A percentile compares a stretch with the other conserved stretches of the same genome.
phyloP scores from a whole-genome alignment of 2,888 invertebrate species.

The Timandra comae region DNA sequence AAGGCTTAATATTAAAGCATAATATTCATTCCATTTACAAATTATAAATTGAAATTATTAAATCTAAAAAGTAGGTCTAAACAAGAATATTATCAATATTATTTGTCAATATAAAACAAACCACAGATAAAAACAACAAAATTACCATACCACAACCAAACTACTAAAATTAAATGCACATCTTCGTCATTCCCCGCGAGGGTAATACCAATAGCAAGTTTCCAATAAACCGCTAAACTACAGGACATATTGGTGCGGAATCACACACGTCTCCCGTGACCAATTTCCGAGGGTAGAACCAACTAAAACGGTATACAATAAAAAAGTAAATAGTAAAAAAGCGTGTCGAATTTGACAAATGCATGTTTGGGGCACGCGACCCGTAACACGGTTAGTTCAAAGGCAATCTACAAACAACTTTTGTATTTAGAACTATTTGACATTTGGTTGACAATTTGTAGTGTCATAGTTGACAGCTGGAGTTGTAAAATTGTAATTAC shows the following conservation, averaged over 20 bases:
- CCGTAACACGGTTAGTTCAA: slow-evolving; percentile 36
- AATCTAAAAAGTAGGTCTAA: too few species aligned
- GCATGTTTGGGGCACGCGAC: slow-evolving; percentile 71
- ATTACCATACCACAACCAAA: slow-evolving; percentile 2
- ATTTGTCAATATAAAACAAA: too few species aligned
- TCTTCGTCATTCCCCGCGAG: slow-evolving; percentile 32
- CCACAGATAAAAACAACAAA: too few species aligned
- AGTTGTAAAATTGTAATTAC: not conserved
- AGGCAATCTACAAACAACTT: slow-evolving; percentile 21
- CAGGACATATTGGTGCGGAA: slow-evolving; percentile 62
- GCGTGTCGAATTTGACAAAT: slow-evolving; percentile 71
- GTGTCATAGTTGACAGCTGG: slow-evolving; percentile 2
- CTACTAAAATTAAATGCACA: slow-evolving; percentile 7
- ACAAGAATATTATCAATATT: too few species aligned
- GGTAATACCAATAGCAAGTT: slow-evolving; percentile 30
- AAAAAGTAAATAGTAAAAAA: slow-evolving; percentile 65
- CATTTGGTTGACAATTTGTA: slow-evolving; percentile 10
- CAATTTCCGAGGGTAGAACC: slow-evolving; percentile 57
- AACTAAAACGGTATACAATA: slow-evolving; percentile 38
- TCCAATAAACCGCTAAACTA: slow-evolving; percentile 59
- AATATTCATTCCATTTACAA: too few species aligned
- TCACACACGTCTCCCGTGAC: slow-evolving; percentile 61
- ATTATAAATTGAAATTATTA: too few species aligned
- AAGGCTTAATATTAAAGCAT: too few species aligned
- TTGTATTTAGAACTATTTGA: slow-evolving; percentile 37